phyloP scores from a whole-genome alignment of 2,113 vertebrate genomes.

The Xyliphius kryptos region DNA sequence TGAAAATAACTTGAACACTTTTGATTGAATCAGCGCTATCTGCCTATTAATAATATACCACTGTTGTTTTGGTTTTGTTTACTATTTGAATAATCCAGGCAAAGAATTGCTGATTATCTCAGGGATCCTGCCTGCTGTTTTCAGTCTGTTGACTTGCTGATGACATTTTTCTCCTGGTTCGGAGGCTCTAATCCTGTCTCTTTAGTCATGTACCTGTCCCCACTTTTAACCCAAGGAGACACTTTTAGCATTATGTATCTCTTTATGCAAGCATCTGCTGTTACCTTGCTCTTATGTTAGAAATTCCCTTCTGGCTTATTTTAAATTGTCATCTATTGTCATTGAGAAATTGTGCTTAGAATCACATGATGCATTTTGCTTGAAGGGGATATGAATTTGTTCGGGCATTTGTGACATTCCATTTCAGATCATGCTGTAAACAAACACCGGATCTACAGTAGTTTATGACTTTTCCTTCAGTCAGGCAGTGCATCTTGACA shows the following conservation, averaged over 20 bases:
- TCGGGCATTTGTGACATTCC: not conserved
- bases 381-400: not conserved
- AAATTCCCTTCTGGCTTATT: constrained; percentile 12
- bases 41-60: constrained; percentile 13
- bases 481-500: not conserved
- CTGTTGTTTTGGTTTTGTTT: constrained; percentile 4
- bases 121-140: constrained; percentile 19
- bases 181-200: constrained; percentile 35
- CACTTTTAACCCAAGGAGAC: constrained; percentile 16
- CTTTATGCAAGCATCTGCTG: constrained; percentile 17
- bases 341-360: constrained; percentile 8
- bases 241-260: constrained; percentile 24
- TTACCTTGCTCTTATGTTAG: constrained; percentile 20
- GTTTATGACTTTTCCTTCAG: no score
- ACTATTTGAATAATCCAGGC: constrained; percentile 20
- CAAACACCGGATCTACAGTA: not conserved
- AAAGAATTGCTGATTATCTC: constrained; percentile 15
- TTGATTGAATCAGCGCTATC: not conserved
- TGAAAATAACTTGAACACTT: constrained; percentile 1
- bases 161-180: constrained; percentile 25
- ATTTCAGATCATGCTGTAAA: constrained; percentile 7
- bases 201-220: constrained; percentile 38
- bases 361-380: not conserved
- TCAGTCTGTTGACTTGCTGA: constrained; percentile 28
- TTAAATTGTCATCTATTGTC: constrained; percentile 9